Evolutionary conservation across 2,113 vertebrate species (phyloP).

Genomic region (Candoia aspera): DNA sequence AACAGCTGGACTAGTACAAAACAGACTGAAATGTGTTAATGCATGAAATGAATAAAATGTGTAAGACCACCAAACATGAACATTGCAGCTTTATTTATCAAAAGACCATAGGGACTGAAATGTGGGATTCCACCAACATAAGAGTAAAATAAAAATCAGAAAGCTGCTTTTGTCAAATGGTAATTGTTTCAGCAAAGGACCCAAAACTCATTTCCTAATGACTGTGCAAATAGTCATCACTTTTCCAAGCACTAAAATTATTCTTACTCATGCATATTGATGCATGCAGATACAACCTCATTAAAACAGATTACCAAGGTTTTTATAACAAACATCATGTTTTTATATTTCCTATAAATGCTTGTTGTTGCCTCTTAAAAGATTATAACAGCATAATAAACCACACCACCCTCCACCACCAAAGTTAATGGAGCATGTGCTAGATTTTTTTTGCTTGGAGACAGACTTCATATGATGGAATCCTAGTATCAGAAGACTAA

Average conservation of each 20-base stretch:
- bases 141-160: slow-evolving; percentile 27
- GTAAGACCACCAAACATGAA: slow-evolving; percentile 31
- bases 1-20: background rate
- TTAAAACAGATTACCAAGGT: slow-evolving; percentile 59
- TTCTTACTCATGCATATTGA: slow-evolving; percentile 67
- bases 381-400: background rate
- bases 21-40: background rate
- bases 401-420: background rate
- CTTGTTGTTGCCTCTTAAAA: background rate
- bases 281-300: slow-evolving; percentile 46
- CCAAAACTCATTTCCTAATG: slow-evolving; percentile 60
- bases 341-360: slow-evolving; percentile 14
- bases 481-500: background rate
- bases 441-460: background rate
- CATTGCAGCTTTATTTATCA: slow-evolving; percentile 26
- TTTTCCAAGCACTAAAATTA: slow-evolving; percentile 64
- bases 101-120: slow-evolving; percentile 26
- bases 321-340: slow-evolving; percentile 40
- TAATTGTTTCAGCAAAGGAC: slow-evolving; percentile 47
- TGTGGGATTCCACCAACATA: slow-evolving; percentile 27
- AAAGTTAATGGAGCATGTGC: background rate
- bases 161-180: slow-evolving; percentile 46
- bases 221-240: slow-evolving; percentile 55
- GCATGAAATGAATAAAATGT: slow-evolving; percentile 16
- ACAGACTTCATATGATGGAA: too few relatives aligned